Percentiles rank a stretch among this genome's conserved stretches.
Evolutionary conservation across 2,888 invertebrate genomes (phyloP).

Genomic region (Oxycera nigricornis): DNA sequence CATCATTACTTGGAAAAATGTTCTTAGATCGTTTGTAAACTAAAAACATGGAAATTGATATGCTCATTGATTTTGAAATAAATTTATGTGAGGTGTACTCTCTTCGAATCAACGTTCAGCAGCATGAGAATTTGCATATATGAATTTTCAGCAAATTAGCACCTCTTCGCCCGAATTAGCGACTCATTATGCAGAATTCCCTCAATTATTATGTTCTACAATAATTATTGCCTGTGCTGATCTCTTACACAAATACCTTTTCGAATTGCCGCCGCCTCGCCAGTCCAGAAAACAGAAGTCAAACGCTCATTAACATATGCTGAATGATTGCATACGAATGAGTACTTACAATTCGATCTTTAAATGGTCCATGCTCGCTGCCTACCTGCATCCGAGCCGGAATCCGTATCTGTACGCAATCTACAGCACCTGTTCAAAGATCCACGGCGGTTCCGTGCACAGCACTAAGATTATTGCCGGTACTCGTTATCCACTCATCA

Average conservation of each 20-base stretch:
- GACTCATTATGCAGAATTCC: conserved; percentile 19
- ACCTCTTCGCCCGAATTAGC: conserved; percentile 11
- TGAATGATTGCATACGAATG: conserved; percentile 18
- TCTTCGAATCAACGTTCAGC: too few species aligned
- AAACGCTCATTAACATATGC: conserved; percentile 29
- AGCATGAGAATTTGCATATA: too few species aligned
- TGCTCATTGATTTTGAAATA: too few species aligned
- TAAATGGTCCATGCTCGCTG: conserved; percentile 5
- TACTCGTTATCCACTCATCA: conserved; percentile 24
- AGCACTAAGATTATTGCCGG: background rate
- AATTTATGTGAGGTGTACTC: too few species aligned
- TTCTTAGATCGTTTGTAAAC: too few species aligned
- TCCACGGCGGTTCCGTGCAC: background rate
- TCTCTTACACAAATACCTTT: background rate
- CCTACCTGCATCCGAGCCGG: background rate
- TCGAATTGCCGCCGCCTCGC: conserved; percentile 7
- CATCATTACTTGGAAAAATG: too few species aligned
- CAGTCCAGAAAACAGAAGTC: conserved; percentile 20
- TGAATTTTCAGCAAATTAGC: background rate
- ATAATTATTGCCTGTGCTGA: background rate
- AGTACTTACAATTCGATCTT: conserved; percentile 15
- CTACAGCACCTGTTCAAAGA: conserved; percentile 6
- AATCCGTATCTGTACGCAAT: background rate
- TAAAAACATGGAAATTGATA: too few species aligned
- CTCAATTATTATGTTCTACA: conserved; percentile 19